Evolutionary conservation across 2,113 vertebrate species (phyloP).

Genomic region (Odontophorus gujanensis): DNA sequence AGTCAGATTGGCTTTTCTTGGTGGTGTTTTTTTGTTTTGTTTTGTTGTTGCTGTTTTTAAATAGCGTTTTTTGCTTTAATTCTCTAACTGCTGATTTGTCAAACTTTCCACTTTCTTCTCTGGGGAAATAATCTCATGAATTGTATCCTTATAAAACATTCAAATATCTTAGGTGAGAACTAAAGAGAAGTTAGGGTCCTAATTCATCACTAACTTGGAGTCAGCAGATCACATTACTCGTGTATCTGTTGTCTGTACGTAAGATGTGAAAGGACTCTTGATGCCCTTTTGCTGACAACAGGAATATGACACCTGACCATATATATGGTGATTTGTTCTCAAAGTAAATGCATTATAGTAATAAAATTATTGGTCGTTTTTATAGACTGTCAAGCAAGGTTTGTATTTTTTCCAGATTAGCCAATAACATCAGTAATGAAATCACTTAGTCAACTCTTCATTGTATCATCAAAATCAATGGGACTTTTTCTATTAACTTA

Average conservation of each 20-base stretch:
- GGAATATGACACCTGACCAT: not conserved
- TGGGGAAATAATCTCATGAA: not conserved
- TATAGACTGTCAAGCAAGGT: not conserved
- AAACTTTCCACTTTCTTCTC: not conserved
- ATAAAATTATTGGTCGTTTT: not conserved
- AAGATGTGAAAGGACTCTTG: not conserved
- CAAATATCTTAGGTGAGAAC: not conserved
- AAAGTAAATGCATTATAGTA: conserved; percentile 4
- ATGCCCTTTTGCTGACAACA: not conserved
- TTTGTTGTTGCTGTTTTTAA: not conserved
- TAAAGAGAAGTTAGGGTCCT: not conserved
- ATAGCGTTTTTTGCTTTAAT: not conserved
- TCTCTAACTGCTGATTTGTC: not conserved
- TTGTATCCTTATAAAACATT: not conserved
- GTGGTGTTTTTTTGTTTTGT: not conserved
- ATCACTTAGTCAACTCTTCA: not conserved
- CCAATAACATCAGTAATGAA: not conserved
- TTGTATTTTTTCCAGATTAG: not conserved
- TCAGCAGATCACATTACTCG: not conserved
- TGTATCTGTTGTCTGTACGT: not conserved
- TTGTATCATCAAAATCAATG: not conserved
- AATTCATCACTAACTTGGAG: not conserved
- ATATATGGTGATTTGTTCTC: not conserved
- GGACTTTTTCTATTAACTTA: not conserved
- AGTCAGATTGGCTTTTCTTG: not conserved